Percentiles rank a stretch among this genome's conserved stretches.
Conservation (phyloP, 53 echinoderm and acorn worm species). For the Temnopleurus reevesii region DNA sequence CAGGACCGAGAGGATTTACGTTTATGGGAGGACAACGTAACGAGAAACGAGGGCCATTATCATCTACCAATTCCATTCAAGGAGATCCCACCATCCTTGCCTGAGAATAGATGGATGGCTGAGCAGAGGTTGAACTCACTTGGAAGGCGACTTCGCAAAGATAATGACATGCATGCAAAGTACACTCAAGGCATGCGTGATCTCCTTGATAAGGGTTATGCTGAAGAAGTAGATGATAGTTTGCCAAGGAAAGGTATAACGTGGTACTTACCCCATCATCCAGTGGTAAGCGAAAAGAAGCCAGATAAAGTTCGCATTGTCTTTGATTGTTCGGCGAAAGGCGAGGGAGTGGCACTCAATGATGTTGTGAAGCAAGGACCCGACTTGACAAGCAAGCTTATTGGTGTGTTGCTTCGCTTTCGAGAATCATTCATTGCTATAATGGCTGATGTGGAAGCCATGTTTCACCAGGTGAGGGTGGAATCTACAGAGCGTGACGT, state of each 20-base stretch:
- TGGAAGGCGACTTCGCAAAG: neutral
- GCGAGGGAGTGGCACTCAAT: constrained; percentile 62
- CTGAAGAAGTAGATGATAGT: neutral
- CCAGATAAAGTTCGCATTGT: constrained; percentile 61
- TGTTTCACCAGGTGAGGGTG: neutral
- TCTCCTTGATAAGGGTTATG: neutral
- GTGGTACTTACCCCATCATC: constrained; percentile 84
- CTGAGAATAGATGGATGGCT: constrained; percentile 57
- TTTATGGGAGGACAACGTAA: constrained; percentile 28
- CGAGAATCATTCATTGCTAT: neutral
- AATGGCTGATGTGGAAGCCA: neutral
- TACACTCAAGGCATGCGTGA: neutral
- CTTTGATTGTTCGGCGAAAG: constrained; percentile 67
- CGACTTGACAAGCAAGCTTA: constrained; percentile 66
- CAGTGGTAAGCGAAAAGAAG: constrained; percentile 55
- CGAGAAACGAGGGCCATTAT: constrained; percentile 49
- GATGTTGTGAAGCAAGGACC: constrained; percentile 73
- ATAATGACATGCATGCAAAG: neutral
- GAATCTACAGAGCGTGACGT: neutral
- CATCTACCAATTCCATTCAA: constrained; percentile 68
- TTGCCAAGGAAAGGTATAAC: no score
- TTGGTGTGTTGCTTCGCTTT: neutral
- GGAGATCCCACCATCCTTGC: constrained; percentile 54
- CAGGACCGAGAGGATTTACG: constrained; percentile 45
- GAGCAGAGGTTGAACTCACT: constrained; percentile 57